phyloP scores from a whole-genome alignment of 2,888 invertebrate genomes.

The Cerastis rubricosa region DNA sequence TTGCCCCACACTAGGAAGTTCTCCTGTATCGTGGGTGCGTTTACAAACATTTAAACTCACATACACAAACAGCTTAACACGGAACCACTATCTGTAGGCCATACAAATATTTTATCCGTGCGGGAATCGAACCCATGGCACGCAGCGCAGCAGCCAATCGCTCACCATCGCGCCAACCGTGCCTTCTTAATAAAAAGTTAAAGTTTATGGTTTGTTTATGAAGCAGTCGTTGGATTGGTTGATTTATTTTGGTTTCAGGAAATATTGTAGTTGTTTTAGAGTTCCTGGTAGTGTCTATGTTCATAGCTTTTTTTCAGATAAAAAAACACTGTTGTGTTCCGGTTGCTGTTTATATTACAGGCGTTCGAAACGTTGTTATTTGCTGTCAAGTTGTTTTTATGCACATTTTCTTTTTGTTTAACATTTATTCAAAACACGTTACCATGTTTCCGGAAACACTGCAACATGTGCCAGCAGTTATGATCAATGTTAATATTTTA shows the following conservation, averaged over 20 bases:
- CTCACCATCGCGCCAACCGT: background rate
- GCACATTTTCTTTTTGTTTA: background rate
- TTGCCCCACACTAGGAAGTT: too few relatives aligned
- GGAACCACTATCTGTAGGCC: background rate
- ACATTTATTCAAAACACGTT: background rate
- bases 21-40: too few relatives aligned
- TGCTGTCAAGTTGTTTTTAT: background rate
- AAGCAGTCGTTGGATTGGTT: background rate
- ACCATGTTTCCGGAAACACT: background rate
- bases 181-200: background rate
- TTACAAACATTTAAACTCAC: too few relatives aligned
- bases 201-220: conserved; percentile 8
- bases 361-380: too few relatives aligned
- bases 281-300: background rate
- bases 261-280: background rate
- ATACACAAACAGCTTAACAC: background rate
- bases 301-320: background rate
- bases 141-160: background rate
- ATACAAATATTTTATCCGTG: background rate
- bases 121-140: background rate
- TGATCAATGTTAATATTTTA: too few relatives aligned
- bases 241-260: conserved; percentile 6
- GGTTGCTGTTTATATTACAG: too few relatives aligned
- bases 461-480: background rate
- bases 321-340: background rate